Evolutionary conservation across 2,888 invertebrate genomes (phyloP), one percentile per base, ranked within the genome.

Genomic region (Prionchulus punctatus): DNA sequence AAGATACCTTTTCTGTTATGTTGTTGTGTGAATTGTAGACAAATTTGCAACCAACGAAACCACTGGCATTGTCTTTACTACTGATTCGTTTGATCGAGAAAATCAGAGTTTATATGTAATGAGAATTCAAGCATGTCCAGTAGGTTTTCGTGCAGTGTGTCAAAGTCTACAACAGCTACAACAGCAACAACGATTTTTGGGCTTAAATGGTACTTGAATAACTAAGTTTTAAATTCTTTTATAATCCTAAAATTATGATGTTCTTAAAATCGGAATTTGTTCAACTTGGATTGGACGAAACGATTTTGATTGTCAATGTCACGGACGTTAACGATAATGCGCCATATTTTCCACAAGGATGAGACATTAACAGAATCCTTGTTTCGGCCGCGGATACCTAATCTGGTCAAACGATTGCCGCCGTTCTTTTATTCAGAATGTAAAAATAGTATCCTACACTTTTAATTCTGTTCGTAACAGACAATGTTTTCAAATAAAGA

Each of bases 311-410:
- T 25, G 58, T 58, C 43, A 58, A 52, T 27, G 50, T 58, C 18
- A 21, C 21, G 1, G 55, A 56, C n/a, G n/a, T n/a, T n/a, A n/a
- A n/a, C n/a, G n/a, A n/a, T n/a, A n/a, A n/a, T n/a, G n/a, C n/a
- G n/a, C n/a, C n/a, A n/a, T n/a, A n/a, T n/a, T n/a, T n/a, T n/a
- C n/a, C n/a, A n/a, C n/a, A n/a, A n/a, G n/a, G n/a, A n/a, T n/a
- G n/a, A 15, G 61, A 58, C 21, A 49, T 57, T 4, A 55, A 60
- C 2, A 56, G 62, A 2, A 30, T 61, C 12, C 62, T 60, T 1
- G 54, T 63, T 21, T 31, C 28, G 21, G 49, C 54, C 7, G 27
- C 25, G 23, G n/a, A n/a, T n/a, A n/a, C 48, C 4, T 25, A 26
- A 3, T 25, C 26, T 7, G 48, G 54, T 4, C 31, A 28, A n/a